A percentile compares a stretch with the other conserved stretches of the same genome.
Evolutionary conservation across 2,888 invertebrate genomes (phyloP).

Genomic region (Agriopis marginaria): DNA sequence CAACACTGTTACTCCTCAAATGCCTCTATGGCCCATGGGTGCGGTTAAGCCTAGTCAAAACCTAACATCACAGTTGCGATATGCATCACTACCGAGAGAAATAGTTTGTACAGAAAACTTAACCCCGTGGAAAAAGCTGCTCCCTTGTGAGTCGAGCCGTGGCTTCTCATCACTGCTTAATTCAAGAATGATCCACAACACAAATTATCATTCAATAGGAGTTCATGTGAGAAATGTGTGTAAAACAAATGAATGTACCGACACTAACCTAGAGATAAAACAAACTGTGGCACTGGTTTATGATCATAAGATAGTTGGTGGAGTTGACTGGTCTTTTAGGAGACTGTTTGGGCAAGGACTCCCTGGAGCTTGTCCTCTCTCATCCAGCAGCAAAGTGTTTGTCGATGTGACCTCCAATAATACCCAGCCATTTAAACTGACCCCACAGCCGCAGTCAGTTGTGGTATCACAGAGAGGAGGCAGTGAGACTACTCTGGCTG

Average conservation of each 20-base stretch:
- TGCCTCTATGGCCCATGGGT: slow-evolving; percentile 93
- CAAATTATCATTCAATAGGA: slow-evolving; percentile 96
- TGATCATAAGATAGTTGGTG: slow-evolving; percentile 89
- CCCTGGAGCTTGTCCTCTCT: slow-evolving; percentile 93
- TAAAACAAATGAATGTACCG: slow-evolving; percentile 84
- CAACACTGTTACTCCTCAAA: slow-evolving; percentile 94
- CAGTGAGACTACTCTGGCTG: slow-evolving; percentile 88
- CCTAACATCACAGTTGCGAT: slow-evolving; percentile 88
- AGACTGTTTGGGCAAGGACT: slow-evolving; percentile 95
- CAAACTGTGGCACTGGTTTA: slow-evolving; percentile 96
- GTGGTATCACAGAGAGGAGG: slow-evolving; percentile 90
- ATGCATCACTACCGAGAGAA: slow-evolving; percentile 97
- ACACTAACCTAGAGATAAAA: slow-evolving; percentile 91
- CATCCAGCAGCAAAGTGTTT: slow-evolving; percentile 92
- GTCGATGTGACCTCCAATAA: slow-evolving; percentile 91
- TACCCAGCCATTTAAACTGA: slow-evolving; percentile 87
- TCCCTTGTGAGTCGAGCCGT: slow-evolving; percentile 96
- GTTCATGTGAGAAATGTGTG: slow-evolving; percentile 94
- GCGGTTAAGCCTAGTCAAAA: slow-evolving; percentile 80
- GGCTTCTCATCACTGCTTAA: slow-evolving; percentile 96
- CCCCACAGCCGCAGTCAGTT: slow-evolving; percentile 87
- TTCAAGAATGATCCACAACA: slow-evolving; percentile 96
- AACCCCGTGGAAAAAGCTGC: slow-evolving; percentile 98
- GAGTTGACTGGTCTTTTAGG: slow-evolving; percentile 94
- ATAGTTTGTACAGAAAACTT: slow-evolving; percentile 99